Evolutionary conservation across 2,113 vertebrate genomes (phyloP).

Genomic region (Malaclemys terrapin): DNA sequence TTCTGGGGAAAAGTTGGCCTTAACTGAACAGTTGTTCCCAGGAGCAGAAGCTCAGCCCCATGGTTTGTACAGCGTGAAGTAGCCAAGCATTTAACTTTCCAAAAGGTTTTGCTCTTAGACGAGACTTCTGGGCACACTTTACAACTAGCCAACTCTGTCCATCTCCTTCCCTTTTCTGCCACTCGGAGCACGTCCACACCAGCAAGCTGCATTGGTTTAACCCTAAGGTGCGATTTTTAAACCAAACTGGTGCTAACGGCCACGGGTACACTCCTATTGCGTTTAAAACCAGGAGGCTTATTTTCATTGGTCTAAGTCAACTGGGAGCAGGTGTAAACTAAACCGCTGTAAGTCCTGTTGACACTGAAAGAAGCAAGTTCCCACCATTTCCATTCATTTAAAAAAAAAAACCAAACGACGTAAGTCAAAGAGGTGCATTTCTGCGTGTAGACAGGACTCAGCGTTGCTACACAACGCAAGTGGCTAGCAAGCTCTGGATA

Average conservation of each 20-base stretch:
- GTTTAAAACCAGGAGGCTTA: background rate
- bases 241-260: background rate
- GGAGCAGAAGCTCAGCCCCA: background rate
- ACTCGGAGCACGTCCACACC: background rate
- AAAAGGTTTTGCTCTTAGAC: background rate
- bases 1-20: background rate
- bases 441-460: background rate
- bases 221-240: too few relatives aligned
- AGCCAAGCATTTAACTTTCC: background rate
- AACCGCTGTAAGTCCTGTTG: background rate
- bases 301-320: background rate
- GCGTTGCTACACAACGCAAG: background rate
- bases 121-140: background rate
- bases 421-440: background rate
- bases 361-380: background rate
- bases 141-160: background rate
- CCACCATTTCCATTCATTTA: background rate
- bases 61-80: background rate
- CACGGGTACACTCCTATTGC: background rate
- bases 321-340: background rate
- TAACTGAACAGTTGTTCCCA: background rate
- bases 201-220: background rate
- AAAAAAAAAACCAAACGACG: too few relatives aligned
- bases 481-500: background rate
- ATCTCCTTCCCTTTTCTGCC: background rate